A percentile compares a stretch with the other conserved stretches of the same genome.
Evolutionary conservation across 2,888 invertebrate genomes (phyloP).

Genomic region (Platycheirus rosarum): DNA sequence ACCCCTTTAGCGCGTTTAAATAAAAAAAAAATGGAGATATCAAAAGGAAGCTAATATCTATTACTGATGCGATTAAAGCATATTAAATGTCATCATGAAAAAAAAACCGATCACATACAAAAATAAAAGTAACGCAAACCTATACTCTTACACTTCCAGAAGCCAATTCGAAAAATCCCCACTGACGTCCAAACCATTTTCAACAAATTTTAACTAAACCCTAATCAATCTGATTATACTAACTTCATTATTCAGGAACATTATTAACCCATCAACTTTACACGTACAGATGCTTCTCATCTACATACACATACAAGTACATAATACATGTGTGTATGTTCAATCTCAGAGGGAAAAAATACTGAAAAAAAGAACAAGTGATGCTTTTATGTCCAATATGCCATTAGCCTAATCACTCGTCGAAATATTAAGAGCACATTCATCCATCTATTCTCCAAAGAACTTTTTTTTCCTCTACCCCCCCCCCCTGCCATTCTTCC

Average conservation of each 20-base stretch:
- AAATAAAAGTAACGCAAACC: no score
- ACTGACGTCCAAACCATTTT: neutral
- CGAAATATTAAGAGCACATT: slow-evolving; percentile 76
- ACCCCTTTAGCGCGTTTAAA: no score
- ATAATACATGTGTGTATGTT: slow-evolving; percentile 7
- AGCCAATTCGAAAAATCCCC: no score
- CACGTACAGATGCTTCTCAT: no score
- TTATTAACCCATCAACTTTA: slow-evolving; percentile 18
- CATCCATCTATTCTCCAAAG: slow-evolving; percentile 70
- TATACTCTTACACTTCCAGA: no score
- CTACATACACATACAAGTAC: slow-evolving; percentile 4
- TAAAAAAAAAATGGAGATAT: no score
- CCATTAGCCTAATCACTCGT: slow-evolving; percentile 77
- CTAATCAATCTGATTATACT: neutral
- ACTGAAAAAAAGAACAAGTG: slow-evolving; percentile 55
- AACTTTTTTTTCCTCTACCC: slow-evolving; percentile 58
- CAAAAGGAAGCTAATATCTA: no score
- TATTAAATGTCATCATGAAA: no score
- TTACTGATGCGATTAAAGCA: no score
- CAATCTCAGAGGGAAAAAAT: slow-evolving; percentile 16
- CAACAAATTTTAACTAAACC: neutral
- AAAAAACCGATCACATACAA: no score
- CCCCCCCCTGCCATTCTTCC: slow-evolving; percentile 36
- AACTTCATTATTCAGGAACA: neutral
- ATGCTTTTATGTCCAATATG: slow-evolving; percentile 75